These are phyloP conservation scores for Anableps anableps DNA, from an alignment of 2,797 vertebrate species.

Conservation along the genomic window DNA sequence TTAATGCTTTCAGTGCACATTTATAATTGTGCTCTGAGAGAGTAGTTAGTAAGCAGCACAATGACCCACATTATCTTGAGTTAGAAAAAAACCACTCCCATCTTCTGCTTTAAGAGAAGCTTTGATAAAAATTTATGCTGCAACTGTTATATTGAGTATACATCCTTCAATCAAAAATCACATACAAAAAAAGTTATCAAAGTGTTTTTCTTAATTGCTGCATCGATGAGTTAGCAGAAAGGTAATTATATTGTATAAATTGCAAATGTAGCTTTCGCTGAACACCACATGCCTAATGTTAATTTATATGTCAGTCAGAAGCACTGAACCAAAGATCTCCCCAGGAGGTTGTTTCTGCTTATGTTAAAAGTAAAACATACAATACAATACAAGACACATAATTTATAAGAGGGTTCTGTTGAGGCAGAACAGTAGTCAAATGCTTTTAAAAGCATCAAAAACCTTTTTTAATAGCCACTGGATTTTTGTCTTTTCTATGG, in stretches of 20 bases:
- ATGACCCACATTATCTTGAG: constrained; percentile 50
- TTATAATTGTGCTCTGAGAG: constrained; percentile 71
- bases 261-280: not conserved
- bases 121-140: constrained; percentile 3
- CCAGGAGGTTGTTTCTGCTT: not conserved
- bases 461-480: constrained; percentile 22
- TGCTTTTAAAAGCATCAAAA: constrained; percentile 39
- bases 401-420: constrained; percentile 2
- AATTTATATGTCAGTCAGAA: not conserved
- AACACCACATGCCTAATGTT: not conserved
- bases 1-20: constrained; percentile 80
- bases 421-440: constrained; percentile 22
- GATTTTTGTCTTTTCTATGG: constrained; percentile 49
- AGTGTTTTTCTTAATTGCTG: constrained; percentile 12
- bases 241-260: not conserved
- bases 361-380: not conserved
- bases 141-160: not conserved
- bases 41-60: constrained; percentile 63
- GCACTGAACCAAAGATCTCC: not conserved
- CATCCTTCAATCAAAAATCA: not conserved
- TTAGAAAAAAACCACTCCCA: constrained; percentile 28
- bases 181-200: constrained; percentile 8
- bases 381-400: not conserved
- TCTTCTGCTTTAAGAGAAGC: constrained; percentile 12
- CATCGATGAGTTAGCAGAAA: not conserved